A percentile compares a stretch with the other conserved stretches of the same genome.
Conservation (phyloP, 2,797 vertebrate species). For the Garrulus glandarius region DNA sequence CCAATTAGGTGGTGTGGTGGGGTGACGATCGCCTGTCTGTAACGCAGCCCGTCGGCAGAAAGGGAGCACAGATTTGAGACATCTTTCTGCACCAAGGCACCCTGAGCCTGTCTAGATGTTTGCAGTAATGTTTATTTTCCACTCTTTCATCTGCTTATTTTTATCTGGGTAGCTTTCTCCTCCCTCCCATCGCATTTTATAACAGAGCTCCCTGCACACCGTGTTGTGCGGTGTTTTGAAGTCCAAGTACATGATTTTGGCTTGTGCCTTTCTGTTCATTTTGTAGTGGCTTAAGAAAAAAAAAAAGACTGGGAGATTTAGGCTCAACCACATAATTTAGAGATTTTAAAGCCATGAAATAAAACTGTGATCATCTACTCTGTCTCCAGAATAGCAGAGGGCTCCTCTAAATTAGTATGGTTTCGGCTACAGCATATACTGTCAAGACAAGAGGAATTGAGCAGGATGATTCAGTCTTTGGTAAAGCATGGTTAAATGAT, state of each 20-base stretch:
- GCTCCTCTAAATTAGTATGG: neutral
- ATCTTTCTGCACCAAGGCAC: neutral
- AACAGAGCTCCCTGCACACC: accelerated
- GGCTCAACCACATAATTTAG: neutral
- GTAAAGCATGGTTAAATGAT: neutral
- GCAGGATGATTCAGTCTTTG: neutral
- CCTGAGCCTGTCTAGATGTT: neutral
- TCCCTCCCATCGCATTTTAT: neutral
- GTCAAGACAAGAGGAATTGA: neutral
- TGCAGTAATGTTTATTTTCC: neutral
- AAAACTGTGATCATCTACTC: neutral
- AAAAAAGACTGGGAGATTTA: neutral
- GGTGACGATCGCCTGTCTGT: neutral
- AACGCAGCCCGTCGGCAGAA: neutral
- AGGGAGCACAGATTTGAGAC: neutral
- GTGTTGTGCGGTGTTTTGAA: accelerated
- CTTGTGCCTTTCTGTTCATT: neutral
- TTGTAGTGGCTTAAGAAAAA: neutral
- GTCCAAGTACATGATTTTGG: neutral
- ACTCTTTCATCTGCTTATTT: neutral
- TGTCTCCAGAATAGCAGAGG: neutral
- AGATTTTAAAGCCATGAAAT: neutral
- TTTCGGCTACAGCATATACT: neutral
- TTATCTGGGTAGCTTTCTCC: neutral
- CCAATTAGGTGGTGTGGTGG: neutral